Evolutionary conservation across 2,113 vertebrate genomes (phyloP).

Genomic region (Ciconia stormi): DNA sequence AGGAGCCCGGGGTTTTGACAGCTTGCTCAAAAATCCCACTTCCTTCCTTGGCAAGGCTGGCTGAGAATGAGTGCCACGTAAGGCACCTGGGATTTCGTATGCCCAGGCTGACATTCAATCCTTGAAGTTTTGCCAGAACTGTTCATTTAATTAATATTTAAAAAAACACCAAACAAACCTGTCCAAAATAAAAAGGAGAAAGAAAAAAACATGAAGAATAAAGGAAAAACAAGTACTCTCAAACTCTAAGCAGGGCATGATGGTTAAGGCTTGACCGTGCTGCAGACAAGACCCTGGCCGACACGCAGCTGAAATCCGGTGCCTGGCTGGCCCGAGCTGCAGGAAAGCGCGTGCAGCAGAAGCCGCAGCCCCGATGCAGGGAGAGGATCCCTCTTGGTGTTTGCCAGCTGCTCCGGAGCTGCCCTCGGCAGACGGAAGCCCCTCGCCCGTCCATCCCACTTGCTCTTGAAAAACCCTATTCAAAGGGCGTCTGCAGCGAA

Average conservation of each 20-base stretch:
- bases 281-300: background rate
- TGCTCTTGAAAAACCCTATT: background rate
- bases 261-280: background rate
- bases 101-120: background rate
- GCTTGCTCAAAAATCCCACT: background rate
- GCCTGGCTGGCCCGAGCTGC: background rate
- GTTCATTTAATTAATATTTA: background rate
- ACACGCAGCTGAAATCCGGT: background rate
- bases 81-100: background rate
- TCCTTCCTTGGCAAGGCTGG: background rate
- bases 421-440: background rate
- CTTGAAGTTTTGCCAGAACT: background rate
- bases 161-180: too few relatives aligned
- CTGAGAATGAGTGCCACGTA: background rate
- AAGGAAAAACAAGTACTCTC: background rate
- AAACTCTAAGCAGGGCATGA: background rate
- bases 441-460: rapidly evolving
- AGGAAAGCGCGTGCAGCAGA: background rate
- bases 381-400: background rate
- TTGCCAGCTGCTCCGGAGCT: background rate
- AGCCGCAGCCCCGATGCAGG: background rate
- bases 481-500: background rate
- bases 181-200: background rate
- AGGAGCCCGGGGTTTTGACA: background rate
- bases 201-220: too few relatives aligned